Evolutionary conservation across 2,888 invertebrate genomes (phyloP).

Genomic region (Pycnomerus fuliginosus): DNA sequence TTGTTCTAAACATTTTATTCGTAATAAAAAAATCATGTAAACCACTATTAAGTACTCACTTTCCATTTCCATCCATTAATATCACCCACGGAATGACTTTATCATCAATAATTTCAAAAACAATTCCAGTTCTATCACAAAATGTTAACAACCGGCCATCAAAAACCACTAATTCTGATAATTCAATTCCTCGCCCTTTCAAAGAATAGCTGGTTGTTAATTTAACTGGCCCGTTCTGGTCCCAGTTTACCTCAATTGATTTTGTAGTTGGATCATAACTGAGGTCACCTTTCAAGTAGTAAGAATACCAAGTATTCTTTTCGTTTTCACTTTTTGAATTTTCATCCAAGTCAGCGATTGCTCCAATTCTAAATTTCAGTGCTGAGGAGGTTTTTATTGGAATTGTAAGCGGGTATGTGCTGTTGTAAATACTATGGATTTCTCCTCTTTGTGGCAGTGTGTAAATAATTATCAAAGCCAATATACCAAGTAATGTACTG

Average conservation of each 20-base stretch:
- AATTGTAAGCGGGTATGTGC: slow-evolving; percentile 81
- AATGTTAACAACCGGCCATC: slow-evolving; percentile 87
- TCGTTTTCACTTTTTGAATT: slow-evolving; percentile 72
- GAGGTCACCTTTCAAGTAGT: slow-evolving; percentile 77
- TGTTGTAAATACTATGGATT: slow-evolving; percentile 63
- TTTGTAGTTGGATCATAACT: slow-evolving; percentile 64
- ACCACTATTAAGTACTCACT: no score
- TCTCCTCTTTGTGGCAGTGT: slow-evolving; percentile 49
- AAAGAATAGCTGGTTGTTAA: slow-evolving; percentile 74
- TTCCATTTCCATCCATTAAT: slow-evolving; percentile 89
- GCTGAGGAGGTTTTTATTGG: slow-evolving; percentile 64
- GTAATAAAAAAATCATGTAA: no score
- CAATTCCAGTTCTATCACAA: slow-evolving; percentile 93
- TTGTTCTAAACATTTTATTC: no score
- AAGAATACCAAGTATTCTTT: slow-evolving; percentile 76
- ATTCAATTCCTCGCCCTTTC: slow-evolving; percentile 93
- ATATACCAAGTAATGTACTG: slow-evolving; percentile 64
- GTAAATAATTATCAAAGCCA: slow-evolving; percentile 70
- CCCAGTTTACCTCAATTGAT: slow-evolving; percentile 73
- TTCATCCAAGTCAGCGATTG: slow-evolving; percentile 92
- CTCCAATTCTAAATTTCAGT: slow-evolving; percentile 77
- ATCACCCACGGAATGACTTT: slow-evolving; percentile 80
- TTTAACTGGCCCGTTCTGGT: slow-evolving; percentile 60
- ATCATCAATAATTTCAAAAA: slow-evolving; percentile 72
- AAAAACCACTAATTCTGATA: slow-evolving; percentile 91